Evolutionary conservation across 1,140 invertebrate genomes (phyloP), one percentile per base, ranked within the genome.

Genomic region (Drosophila burlai): DNA sequence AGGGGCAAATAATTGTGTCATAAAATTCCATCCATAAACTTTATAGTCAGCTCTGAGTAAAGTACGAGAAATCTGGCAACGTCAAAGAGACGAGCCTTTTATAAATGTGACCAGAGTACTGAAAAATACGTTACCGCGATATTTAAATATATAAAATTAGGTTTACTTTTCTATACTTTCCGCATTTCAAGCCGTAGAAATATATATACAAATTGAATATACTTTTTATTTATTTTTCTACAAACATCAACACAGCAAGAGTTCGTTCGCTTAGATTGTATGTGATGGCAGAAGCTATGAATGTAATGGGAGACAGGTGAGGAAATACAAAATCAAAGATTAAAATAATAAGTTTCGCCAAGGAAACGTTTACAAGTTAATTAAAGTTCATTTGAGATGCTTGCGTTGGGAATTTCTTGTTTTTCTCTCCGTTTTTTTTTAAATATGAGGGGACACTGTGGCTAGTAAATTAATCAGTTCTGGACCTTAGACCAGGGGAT

Each of bases 401-500:
- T 69, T 65, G 61, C 40, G 61, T 87, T 82, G 64, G 83, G 60
- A 40, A 71, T 79, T 80, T 29, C 31, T 45, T 49, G 21, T 34
- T 47, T 49, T 58, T 49, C 13, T 45, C 9, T 62, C 49, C 57
- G 34, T 50, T 31, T 52, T 38, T 43, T 42, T 36, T n/a, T n/a
- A n/a, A 46, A 59, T 71, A 50, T 77, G 65, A 50, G 71, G 49
- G 73, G 36, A 57, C 66, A 57, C 66, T 72, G 50, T 59, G 67
- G 42, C 45, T 49, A 49, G 54, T 57, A 21, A 57, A 45, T 72
- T 40, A 26, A 52, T 69, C 40, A 49, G 62, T 60, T 54, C 55
- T 36, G 24, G 57, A 11, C 21, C 21, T 62, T 96, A 97, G 78
- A 98, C 97, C 69, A 97, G 93, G 46, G 97, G 97, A 93, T 97